Base-by-base conservation (phyloP, 2,888 invertebrate genomes). In the Liodrosophila aerea region DNA sequence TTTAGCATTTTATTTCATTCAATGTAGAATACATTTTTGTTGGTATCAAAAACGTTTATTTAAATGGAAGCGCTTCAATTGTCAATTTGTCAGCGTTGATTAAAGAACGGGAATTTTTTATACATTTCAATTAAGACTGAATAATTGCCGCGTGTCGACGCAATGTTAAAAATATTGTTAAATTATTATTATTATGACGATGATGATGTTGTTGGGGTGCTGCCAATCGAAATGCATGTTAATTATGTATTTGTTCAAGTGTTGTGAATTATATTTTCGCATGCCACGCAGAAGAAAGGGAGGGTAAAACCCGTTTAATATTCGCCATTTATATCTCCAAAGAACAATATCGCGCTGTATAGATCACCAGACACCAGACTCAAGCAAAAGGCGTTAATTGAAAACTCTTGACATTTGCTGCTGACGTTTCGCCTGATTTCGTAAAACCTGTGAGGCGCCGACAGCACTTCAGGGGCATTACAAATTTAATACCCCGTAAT, bases 81-180 rank as follows among this genome's bases (percentile, higher is more conserved):
- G 84, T 64, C 86, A 80, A 72, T 80, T 83, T 80, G 76, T 85
- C 84, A 68, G 56, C 69, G 69, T 78, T 80, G 76, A 83, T 83
- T 80, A 68, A 80, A 72, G 68, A 83, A 78, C 65, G 65, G 68
- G 47, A 73, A 68, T 75, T 75, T 62, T 57, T 40, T 34, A 64
- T 64, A 80, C 76, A 64, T 64, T 84, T 78, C 85, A 73, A 83
- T 78, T 78, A 85, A 85, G 84, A 62, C 73, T 54, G 84, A 85
- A 83, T 76, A 72, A 80, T 74, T 54, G 59, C 57, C 53, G 69
- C 83, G 76, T 78, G 75, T 67, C 53, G 70, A 22, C 34, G 34
- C 34, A 30, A 45, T 47, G 54, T 56, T 68, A 27, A 52, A 43
- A 49, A 22, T 44, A 46, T 64, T 64, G 31, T 60, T 60, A 39